phyloP scores from a whole-genome alignment of 35 echinoderm and acorn worm genomes.

The Chiridota heheva region DNA sequence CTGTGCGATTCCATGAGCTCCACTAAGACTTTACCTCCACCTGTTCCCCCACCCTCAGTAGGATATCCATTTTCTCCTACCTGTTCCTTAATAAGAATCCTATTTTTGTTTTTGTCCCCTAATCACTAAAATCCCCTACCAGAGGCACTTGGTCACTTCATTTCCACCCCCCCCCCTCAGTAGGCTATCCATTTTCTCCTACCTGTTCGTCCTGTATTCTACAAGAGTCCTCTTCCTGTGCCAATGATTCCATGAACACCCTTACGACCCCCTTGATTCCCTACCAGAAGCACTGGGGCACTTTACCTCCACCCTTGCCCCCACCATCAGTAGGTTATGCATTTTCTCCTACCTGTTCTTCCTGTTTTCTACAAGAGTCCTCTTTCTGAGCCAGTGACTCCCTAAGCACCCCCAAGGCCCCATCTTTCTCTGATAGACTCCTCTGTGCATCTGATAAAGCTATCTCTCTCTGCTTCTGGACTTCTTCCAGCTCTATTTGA shows the following conservation, averaged over 20 bases:
- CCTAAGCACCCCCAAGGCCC: conserved; percentile 25
- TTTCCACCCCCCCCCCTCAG: no score
- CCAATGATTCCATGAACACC: not conserved
- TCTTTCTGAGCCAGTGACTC: conserved; percentile 32
- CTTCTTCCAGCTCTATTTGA: conserved; percentile 35
- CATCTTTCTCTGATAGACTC: conserved; percentile 34
- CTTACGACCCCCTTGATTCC: not conserved
- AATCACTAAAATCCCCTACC: not conserved
- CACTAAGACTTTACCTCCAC: not conserved
- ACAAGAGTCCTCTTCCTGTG: no score
- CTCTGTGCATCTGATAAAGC: conserved; percentile 20
- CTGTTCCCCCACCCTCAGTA: conserved; percentile 9
- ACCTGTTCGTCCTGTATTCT: no score
- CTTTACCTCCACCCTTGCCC: no score
- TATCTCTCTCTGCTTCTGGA: not conserved
- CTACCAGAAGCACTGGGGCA: no score
- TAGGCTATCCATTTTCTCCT: no score
- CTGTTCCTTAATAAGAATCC: no score
- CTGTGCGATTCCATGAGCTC: not conserved
- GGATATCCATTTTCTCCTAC: no score
- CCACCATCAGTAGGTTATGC: no score
- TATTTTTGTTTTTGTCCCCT: no score
- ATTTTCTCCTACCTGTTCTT: conserved; percentile 39
- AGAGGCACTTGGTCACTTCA: no score
- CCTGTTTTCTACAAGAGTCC: conserved; percentile 12